Percentiles rank a stretch among this genome's conserved stretches.
These are phyloP conservation scores for Acrobasis repandana DNA, from an alignment of 2,888 invertebrate genomes.

Conservation along the genomic window DNA sequence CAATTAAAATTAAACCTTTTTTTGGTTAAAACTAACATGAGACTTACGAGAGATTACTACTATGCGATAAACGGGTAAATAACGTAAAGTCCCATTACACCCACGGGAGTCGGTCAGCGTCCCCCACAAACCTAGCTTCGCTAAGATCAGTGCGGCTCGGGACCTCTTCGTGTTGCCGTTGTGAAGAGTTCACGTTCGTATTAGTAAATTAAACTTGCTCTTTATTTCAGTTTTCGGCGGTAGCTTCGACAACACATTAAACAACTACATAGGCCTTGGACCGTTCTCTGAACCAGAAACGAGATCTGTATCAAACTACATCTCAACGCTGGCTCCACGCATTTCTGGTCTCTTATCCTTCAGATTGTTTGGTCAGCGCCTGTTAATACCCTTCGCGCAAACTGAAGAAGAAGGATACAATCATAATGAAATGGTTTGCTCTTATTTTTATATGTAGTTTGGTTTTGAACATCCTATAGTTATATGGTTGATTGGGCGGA, in stretches of 20 bases:
- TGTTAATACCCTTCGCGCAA: slow-evolving; percentile 84
- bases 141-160: too few relatives aligned
- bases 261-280: slow-evolving; percentile 75
- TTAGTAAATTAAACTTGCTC: slow-evolving; percentile 14
- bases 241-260: slow-evolving; percentile 59
- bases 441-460: not conserved
- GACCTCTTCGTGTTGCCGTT: too few relatives aligned
- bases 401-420: slow-evolving; percentile 65
- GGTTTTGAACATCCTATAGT: too few relatives aligned
- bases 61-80: too few relatives aligned
- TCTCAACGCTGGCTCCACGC: slow-evolving; percentile 62
- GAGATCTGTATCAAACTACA: slow-evolving; percentile 64
- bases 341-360: slow-evolving; percentile 82
- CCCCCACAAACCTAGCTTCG: too few relatives aligned
- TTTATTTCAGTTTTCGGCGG: slow-evolving; percentile 70
- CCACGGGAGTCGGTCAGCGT: too few relatives aligned
- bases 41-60: too few relatives aligned
- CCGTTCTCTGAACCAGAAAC: slow-evolving; percentile 84
- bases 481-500: too few relatives aligned
- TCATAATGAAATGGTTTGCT: slow-evolving; percentile 46
- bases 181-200: too few relatives aligned
- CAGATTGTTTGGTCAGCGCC: slow-evolving; percentile 85
- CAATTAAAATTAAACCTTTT: too few relatives aligned
- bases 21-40: too few relatives aligned
- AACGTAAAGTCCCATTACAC: too few relatives aligned